Percentiles rank a stretch among this genome's conserved stretches.
Conservation (phyloP, 35 echinoderm and acorn worm species). For the Lytechinus pictus region DNA sequence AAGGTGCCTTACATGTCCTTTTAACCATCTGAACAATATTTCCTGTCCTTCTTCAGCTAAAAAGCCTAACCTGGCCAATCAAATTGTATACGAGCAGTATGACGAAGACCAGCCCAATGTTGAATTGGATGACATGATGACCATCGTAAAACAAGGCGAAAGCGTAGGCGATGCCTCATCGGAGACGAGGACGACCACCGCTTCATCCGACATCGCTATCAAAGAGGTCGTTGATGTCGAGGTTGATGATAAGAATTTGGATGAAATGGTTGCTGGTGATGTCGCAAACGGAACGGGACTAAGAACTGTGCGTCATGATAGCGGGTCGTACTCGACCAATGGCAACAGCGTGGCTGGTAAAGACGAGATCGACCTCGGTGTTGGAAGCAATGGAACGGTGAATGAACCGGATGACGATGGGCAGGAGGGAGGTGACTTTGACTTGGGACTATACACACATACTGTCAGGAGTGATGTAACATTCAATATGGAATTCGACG, state of each 20-base stretch:
- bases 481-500: not conserved
- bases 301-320: conserved; percentile 10
- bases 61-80: not conserved
- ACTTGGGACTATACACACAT: not conserved
- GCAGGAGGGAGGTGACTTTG: not conserved
- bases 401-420: not conserved
- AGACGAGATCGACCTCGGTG: not conserved
- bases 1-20: too few relatives aligned
- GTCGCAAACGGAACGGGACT: not conserved
- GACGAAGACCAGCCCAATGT: not conserved
- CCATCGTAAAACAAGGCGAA: not conserved
- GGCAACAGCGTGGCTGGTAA: not conserved
- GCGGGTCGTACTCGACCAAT: conserved; percentile 15
- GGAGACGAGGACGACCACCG: not conserved
- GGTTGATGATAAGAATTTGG: not conserved
- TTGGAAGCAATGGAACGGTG: not conserved
- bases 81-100: conserved; percentile 26
- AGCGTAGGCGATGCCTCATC: not conserved
- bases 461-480: not conserved
- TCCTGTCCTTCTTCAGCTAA: conserved; percentile 5
- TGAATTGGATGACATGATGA: not conserved
- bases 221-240: not conserved
- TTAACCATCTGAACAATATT: too few relatives aligned
- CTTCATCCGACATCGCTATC: not conserved
- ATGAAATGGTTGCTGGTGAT: not conserved